Conservation (phyloP, 2,888 invertebrate genomes). For the Patella caerulea region DNA sequence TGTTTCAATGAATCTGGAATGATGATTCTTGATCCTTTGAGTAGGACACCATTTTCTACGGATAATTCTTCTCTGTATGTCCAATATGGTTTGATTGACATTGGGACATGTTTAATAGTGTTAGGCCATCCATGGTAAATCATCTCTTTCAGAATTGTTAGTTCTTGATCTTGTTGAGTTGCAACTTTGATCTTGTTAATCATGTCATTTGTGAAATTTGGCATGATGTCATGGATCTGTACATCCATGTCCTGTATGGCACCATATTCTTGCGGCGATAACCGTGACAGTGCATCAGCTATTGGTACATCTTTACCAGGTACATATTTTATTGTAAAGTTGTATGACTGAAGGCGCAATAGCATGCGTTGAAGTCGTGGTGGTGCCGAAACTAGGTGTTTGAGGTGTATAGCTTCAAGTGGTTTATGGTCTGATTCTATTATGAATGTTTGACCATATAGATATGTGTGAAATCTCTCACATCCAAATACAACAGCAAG, state of each 20-base stretch:
- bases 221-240: not conserved
- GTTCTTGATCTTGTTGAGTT: slow-evolving; percentile 14
- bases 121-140: slow-evolving; percentile 27
- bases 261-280: not conserved
- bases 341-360: slow-evolving; percentile 34
- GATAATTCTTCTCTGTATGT: slow-evolving; percentile 28
- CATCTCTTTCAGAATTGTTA: slow-evolving; percentile 21
- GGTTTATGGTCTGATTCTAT: slow-evolving; percentile 39
- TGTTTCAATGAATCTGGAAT: not conserved
- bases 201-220: slow-evolving; percentile 7
- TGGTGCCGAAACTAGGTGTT: slow-evolving; percentile 29
- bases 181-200: slow-evolving; percentile 6
- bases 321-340: slow-evolving; percentile 27
- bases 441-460: slow-evolving; percentile 26
- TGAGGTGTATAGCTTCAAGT: slow-evolving; percentile 13
- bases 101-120: slow-evolving; percentile 12
- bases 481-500: slow-evolving; percentile 1
- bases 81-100: slow-evolving; percentile 18
- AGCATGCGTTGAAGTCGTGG: slow-evolving; percentile 35
- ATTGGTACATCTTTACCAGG: slow-evolving; percentile 37
- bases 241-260: not conserved
- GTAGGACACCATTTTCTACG: slow-evolving; percentile 29
- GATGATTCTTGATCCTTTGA: slow-evolving; percentile 16
- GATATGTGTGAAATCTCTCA: slow-evolving; percentile 28
- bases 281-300: slow-evolving; percentile 33